Percentiles rank a stretch among this genome's conserved stretches.
phyloP scores from a whole-genome alignment of 2,888 invertebrate genomes.

The Epistrophe grossulariae region DNA sequence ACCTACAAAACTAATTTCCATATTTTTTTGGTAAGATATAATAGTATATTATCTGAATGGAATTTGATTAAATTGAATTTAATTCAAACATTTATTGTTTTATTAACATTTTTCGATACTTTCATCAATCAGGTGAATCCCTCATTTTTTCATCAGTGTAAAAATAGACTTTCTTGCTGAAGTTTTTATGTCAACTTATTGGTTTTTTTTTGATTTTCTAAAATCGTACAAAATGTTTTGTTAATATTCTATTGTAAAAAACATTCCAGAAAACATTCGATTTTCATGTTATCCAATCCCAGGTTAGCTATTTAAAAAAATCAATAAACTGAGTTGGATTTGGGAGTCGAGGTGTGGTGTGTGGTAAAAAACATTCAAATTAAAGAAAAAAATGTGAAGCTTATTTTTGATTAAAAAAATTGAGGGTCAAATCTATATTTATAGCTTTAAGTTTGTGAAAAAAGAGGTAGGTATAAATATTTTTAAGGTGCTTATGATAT shows the following conservation, averaged over 20 bases:
- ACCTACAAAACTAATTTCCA: conserved; percentile 42
- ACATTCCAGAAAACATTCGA: conserved; percentile 45
- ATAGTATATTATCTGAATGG: conserved; percentile 38
- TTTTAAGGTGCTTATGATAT: conserved; percentile 11
- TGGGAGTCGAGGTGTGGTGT: not conserved
- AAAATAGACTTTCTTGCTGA: conserved; percentile 71
- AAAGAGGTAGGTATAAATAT: conserved; percentile 16
- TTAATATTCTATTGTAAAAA: conserved; percentile 56
- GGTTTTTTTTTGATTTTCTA: conserved; percentile 47
- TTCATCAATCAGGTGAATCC: conserved; percentile 48
- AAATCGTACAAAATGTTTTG: conserved; percentile 66
- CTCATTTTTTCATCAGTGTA: conserved; percentile 66
- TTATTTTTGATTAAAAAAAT: not conserved
- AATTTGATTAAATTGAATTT: conserved; percentile 60
- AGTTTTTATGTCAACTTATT: conserved; percentile 53
- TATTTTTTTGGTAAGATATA: conserved; percentile 16
- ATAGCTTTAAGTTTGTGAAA: conserved; percentile 10
- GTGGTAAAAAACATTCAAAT: not conserved
- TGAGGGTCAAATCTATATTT: not conserved
- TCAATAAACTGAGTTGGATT: not conserved
- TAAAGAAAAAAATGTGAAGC: not conserved
- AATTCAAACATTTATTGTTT: conserved; percentile 65
- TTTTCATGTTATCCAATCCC: conserved; percentile 25
- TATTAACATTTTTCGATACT: conserved; percentile 53
- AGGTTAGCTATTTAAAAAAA: not conserved